These are phyloP conservation scores for Paramormyrops hopkinsi DNA, from an alignment of 2,797 vertebrate species.

Conservation along the genomic window DNA sequence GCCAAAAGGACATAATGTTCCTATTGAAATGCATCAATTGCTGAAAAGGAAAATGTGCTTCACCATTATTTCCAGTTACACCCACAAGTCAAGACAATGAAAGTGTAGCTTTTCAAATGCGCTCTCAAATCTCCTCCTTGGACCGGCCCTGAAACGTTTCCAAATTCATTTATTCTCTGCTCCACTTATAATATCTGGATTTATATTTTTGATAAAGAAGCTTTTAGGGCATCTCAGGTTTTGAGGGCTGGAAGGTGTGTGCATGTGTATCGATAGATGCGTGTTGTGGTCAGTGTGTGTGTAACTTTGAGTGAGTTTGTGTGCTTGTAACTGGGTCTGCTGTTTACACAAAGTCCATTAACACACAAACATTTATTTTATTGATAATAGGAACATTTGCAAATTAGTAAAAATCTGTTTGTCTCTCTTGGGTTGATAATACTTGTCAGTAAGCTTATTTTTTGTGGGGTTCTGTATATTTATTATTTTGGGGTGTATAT, in stretches of 20 bases:
- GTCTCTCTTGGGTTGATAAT: not conserved
- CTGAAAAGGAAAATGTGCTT: not conserved
- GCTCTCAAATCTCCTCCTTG: not conserved
- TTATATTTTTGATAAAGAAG: conserved; percentile 32
- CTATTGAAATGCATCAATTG: not conserved
- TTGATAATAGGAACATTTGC: not conserved
- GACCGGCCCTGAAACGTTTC: not conserved
- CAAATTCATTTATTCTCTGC: not conserved
- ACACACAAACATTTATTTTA: not conserved
- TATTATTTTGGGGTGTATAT: not conserved
- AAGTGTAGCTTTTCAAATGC: not conserved
- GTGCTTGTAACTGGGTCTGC: not conserved
- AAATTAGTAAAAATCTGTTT: not conserved
- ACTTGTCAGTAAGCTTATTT: not conserved
- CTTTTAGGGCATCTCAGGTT: conserved; percentile 27
- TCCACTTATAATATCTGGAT: not conserved
- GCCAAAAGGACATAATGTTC: not conserved
- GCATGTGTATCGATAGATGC: not conserved
- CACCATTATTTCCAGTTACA: not conserved
- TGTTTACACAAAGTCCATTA: not conserved
- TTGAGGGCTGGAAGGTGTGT: not conserved
- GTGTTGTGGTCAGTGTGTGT: not conserved
- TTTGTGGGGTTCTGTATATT: not conserved
- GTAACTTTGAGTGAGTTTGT: not conserved
- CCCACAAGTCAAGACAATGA: not conserved